These are phyloP conservation scores for Cordilura impudica DNA, from an alignment of 2,888 invertebrate genomes.

Conservation along the genomic window DNA sequence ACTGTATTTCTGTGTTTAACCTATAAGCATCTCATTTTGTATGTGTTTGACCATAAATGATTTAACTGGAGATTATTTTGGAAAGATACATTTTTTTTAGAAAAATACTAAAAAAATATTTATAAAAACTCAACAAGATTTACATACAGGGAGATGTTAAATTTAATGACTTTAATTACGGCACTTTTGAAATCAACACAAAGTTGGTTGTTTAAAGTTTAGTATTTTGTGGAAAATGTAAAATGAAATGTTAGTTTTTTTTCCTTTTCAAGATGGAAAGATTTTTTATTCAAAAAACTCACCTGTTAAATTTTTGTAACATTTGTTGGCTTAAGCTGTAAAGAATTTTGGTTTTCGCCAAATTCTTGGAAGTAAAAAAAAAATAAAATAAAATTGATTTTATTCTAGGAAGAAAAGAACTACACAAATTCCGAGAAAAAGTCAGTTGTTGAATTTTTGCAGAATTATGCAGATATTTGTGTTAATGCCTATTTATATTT, in stretches of 20 bases:
- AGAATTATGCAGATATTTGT: not conserved
- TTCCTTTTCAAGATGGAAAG: slow-evolving; percentile 10
- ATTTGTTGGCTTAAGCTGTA: slow-evolving; percentile 30
- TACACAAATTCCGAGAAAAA: slow-evolving; percentile 33
- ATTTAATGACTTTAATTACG: slow-evolving; percentile 63
- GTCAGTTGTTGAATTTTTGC: not conserved
- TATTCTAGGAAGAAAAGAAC: slow-evolving; percentile 39
- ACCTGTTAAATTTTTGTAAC: slow-evolving; percentile 58
- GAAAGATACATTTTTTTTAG: slow-evolving; percentile 48
- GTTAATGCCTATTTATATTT: no score
- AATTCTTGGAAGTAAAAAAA: slow-evolving; percentile 48
- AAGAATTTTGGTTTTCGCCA: slow-evolving; percentile 14
- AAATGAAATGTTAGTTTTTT: slow-evolving; percentile 48
- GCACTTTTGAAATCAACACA: slow-evolving; percentile 57
- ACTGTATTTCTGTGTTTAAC: not conserved
- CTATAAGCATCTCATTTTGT: not conserved
- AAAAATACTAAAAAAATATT: slow-evolving; percentile 33
- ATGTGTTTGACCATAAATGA: slow-evolving; percentile 44
- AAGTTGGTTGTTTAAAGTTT: slow-evolving; percentile 18
- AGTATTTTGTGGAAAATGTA: slow-evolving; percentile 54
- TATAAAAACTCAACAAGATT: slow-evolving; percentile 58
- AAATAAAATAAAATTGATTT: slow-evolving; percentile 22
- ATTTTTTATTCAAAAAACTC: slow-evolving; percentile 38
- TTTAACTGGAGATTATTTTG: slow-evolving; percentile 57
- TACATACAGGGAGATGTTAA: slow-evolving; percentile 57